These are phyloP conservation scores for Diadromus collaris DNA, from an alignment of 2,888 invertebrate genomes.

Conservation along the genomic window DNA sequence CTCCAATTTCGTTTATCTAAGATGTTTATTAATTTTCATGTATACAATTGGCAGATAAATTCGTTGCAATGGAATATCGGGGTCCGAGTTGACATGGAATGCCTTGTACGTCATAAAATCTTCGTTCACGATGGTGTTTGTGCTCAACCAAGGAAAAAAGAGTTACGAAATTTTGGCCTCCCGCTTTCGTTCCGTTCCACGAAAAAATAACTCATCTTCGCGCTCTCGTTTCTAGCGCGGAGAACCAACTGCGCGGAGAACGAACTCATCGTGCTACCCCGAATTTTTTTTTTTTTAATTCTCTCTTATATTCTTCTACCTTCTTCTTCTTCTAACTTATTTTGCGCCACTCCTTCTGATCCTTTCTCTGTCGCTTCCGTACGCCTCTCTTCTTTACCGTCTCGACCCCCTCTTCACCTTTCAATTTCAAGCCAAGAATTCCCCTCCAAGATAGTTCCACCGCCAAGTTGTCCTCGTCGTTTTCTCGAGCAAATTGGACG, in stretches of 20 bases:
- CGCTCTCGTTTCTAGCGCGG: slow-evolving; percentile 37
- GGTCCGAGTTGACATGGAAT: too few relatives aligned
- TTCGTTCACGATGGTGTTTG: slow-evolving; percentile 6
- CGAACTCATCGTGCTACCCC: slow-evolving; percentile 8
- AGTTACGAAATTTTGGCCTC: slow-evolving; percentile 37
- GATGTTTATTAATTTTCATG: too few relatives aligned
- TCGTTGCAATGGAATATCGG: too few relatives aligned
- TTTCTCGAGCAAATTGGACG: slow-evolving; percentile 59
- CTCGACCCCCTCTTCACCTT: slow-evolving; percentile 58
- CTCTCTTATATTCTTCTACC: slow-evolving; percentile 33
- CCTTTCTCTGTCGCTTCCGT: slow-evolving; percentile 22
- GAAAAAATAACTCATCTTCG: slow-evolving; percentile 41
- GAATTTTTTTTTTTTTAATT: slow-evolving; percentile 38
- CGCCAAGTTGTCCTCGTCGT: slow-evolving; percentile 22
- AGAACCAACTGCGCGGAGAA: slow-evolving; percentile 43
- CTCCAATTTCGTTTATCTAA: too few relatives aligned
- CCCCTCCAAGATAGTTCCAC: slow-evolving; percentile 44
- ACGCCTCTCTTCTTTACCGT: slow-evolving; percentile 35
- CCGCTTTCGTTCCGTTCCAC: slow-evolving; percentile 44
- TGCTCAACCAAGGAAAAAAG: slow-evolving; percentile 20
- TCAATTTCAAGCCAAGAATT: slow-evolving; percentile 56
- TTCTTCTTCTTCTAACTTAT: slow-evolving; percentile 24
- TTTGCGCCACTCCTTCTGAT: slow-evolving; percentile 31
- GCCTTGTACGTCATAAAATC: slow-evolving; percentile 6
- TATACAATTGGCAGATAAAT: too few relatives aligned